A percentile compares a stretch with the other conserved stretches of the same genome.
Conservation (phyloP, 2,113 vertebrate genomes). For the Euleptes europaea region DNA sequence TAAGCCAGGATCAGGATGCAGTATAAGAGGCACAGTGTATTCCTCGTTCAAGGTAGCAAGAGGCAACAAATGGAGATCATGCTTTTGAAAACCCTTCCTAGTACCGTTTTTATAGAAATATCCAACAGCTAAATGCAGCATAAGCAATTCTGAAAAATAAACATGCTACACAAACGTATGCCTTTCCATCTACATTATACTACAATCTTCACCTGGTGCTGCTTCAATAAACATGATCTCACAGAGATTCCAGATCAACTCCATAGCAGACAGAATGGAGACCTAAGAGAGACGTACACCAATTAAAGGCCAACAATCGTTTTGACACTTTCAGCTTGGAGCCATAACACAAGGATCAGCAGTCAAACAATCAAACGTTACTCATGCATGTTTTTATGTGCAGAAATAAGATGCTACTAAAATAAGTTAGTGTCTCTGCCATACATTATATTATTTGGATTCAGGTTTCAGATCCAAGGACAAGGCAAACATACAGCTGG, state of each 20-base stretch:
- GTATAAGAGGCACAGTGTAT: neutral
- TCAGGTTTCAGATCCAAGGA: neutral
- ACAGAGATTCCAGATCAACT: slow-evolving; percentile 98
- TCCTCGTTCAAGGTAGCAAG: neutral
- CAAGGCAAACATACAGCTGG: neutral
- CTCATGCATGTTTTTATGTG: neutral
- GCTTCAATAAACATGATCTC: slow-evolving; percentile 97
- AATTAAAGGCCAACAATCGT: neutral
- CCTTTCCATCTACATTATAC: neutral
- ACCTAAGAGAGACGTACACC: slow-evolving; percentile 73
- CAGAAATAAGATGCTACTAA: neutral
- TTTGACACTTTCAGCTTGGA: neutral
- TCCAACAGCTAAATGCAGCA: neutral
- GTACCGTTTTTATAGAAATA: neutral
- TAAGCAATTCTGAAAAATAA: neutral
- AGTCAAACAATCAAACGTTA: neutral
- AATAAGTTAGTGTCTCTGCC: neutral
- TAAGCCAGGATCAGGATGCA: neutral
- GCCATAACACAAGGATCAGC: neutral
- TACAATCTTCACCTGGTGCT: slow-evolving; percentile 80
- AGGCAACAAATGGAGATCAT: neutral
- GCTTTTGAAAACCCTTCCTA: neutral
- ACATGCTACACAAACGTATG: neutral
- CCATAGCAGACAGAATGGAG: slow-evolving; percentile 91
- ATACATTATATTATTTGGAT: neutral